Evolutionary conservation across 2,113 vertebrate genomes (phyloP), one percentile per base, ranked within the genome.

Genomic region (Peromyscus californicus): DNA sequence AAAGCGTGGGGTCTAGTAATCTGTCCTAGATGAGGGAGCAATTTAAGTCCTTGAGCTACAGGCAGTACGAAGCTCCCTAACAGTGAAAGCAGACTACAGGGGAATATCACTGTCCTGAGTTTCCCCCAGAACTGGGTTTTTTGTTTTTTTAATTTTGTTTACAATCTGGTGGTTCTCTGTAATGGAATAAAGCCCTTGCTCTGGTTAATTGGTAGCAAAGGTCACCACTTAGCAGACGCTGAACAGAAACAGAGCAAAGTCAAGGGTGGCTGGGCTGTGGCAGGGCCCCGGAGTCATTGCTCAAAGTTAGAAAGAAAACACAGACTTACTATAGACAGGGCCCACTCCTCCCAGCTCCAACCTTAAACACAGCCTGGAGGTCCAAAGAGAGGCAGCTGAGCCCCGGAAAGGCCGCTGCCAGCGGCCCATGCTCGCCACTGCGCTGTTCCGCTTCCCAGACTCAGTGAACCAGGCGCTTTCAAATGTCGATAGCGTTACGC

Each of bases 121-220:
- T 75, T 69, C 63, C 42, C 57, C 70, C 54, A 87, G 65, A 92
- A 79, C 59, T 39, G 17, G 7, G 1, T 51, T 51, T 24, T 57
- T 13, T 61, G 15, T 11, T 54, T n/a, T n/a, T 59, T 63, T 15
- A 89, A 69, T 12, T 95, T 90, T 97, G 88, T 95, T 95, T 96
- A 93, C 48, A 94, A 69, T 88, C 39, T 76, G 61, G 51, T 15
- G 93, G 36, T 95, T 94, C 72, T 93, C 91, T 83, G 74, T 84
- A 42, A 89, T 0, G 12, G 33, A 93, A 90, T 26, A 69, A 76
- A 80, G 75, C 59, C 72, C 67, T 90, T 36, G 5, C n/a, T 87
- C 76, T 74, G 57, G 12, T 96, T 95, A 96, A 97, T n/a, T 97
- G 72, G 82, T 91, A 82, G 90, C 94, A 96, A 97, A 97, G 88